Conservation (phyloP, 1,140 invertebrate species). For the Nasonia giraulti region DNA sequence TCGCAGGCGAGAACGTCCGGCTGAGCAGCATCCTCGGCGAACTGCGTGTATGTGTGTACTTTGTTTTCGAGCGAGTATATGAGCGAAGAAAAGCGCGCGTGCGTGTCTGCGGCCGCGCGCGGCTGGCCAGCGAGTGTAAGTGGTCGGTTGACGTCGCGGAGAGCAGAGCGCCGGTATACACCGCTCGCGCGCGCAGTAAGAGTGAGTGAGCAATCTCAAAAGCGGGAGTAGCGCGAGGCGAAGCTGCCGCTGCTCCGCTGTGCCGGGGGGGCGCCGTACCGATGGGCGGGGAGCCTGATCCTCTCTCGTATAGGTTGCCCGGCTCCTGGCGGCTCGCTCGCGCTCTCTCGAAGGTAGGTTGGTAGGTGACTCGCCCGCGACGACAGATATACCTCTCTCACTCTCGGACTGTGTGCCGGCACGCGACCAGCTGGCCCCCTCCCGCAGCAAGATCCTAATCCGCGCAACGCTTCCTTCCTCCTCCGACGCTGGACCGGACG, state of each 20-base stretch:
- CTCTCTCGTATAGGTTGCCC: slow-evolving; percentile 42
- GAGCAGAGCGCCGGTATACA: slow-evolving; percentile 57
- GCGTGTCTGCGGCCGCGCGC: slow-evolving; percentile 20
- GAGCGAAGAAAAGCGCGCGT: background rate
- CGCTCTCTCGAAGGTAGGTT: slow-evolving; percentile 64
- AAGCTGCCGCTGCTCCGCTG: slow-evolving; percentile 39
- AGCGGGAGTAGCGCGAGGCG: slow-evolving; percentile 51
- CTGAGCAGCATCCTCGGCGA: background rate
- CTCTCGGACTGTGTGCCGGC: slow-evolving; percentile 61
- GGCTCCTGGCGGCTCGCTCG: slow-evolving; percentile 59
- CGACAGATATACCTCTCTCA: background rate
- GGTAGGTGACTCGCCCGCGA: slow-evolving; percentile 62
- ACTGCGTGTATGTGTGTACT: background rate
- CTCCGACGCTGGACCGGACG: background rate
- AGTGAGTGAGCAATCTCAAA: slow-evolving; percentile 63
- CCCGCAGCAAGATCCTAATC: slow-evolving; percentile 42
- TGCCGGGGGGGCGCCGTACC: slow-evolving; percentile 38
- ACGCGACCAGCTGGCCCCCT: slow-evolving; percentile 71
- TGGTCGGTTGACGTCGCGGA: background rate
- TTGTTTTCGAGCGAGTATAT: too few species aligned
- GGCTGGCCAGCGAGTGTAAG: slow-evolving; percentile 28
- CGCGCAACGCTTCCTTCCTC: slow-evolving; percentile 39
- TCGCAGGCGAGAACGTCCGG: background rate
- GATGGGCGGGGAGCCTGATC: slow-evolving; percentile 62
- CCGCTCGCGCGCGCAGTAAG: slow-evolving; percentile 61